Conservation (phyloP, 1,140 invertebrate species). For the Sycophaga agraensis region DNA sequence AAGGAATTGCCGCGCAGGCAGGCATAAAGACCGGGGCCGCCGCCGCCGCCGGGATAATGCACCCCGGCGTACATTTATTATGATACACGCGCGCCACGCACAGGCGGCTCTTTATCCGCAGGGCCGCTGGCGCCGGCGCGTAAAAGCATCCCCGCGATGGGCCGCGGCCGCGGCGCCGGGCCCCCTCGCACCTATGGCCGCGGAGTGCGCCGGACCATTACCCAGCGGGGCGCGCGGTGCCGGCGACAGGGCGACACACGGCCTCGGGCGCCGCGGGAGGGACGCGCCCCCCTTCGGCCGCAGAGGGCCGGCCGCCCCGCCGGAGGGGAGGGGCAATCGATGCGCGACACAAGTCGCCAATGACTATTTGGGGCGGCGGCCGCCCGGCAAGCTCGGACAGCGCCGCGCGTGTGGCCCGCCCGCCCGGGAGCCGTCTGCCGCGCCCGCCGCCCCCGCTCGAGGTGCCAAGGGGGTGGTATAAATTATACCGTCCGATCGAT, state of each 20-base stretch:
- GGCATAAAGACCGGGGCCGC: not conserved
- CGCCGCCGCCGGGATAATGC: not conserved
- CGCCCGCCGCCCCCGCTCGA: slow-evolving; percentile 23
- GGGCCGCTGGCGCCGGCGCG: not conserved
- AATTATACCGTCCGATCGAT: slow-evolving; percentile 61
- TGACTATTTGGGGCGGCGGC: slow-evolving; percentile 36
- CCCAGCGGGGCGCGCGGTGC: slow-evolving; percentile 20
- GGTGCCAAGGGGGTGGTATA: slow-evolving; percentile 53
- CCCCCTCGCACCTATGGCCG: slow-evolving; percentile 8
- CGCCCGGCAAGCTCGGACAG: slow-evolving; percentile 20
- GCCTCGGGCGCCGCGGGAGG: not conserved
- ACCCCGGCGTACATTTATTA: slow-evolving; percentile 22
- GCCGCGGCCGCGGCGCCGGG: slow-evolving; percentile 23
- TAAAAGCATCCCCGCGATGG: slow-evolving; percentile 16
- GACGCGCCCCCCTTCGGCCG: not conserved
- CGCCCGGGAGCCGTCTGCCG: slow-evolving; percentile 35
- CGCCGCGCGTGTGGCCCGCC: not conserved
- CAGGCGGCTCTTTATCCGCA: slow-evolving; percentile 14
- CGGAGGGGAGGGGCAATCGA: slow-evolving; percentile 15
- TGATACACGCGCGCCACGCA: slow-evolving; percentile 11
- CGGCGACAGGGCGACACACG: slow-evolving; percentile 5
- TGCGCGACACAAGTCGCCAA: slow-evolving; percentile 34
- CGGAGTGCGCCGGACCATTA: slow-evolving; percentile 35
- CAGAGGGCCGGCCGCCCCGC: not conserved
- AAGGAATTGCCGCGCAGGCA: slow-evolving; percentile 19